These are phyloP conservation scores for Macrosiphum euphorbiae DNA, from an alignment of 2,888 invertebrate genomes.

Conservation along the genomic window DNA sequence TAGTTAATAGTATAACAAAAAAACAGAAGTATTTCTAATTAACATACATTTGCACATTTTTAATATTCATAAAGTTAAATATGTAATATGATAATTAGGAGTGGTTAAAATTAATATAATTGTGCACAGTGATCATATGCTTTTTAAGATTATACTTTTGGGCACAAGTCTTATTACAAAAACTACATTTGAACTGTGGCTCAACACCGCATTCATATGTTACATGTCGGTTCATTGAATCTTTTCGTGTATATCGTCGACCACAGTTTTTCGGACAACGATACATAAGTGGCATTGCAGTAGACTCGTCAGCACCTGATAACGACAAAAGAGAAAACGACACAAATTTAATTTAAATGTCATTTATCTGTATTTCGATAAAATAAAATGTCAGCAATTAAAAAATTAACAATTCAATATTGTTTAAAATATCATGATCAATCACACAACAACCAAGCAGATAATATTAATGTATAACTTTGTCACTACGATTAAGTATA, in stretches of 20 bases:
- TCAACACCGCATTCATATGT: slow-evolving; percentile 70
- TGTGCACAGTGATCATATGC: slow-evolving; percentile 61
- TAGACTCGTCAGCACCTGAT: background rate
- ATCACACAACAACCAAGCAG: slow-evolving; percentile 33
- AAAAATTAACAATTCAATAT: background rate
- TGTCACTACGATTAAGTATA: background rate
- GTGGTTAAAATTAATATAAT: slow-evolving; percentile 10
- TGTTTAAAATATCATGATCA: background rate
- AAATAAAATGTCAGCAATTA: background rate
- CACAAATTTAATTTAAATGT: background rate
- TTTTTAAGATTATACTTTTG: slow-evolving; percentile 66
- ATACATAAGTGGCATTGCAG: background rate
- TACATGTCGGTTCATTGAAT: slow-evolving; percentile 65
- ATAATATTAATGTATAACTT: background rate
- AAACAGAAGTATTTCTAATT: background rate
- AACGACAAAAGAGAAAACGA: background rate
- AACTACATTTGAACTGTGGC: slow-evolving; percentile 70
- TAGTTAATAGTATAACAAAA: background rate
- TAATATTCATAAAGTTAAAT: background rate
- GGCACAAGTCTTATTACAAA: slow-evolving; percentile 67
- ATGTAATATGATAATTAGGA: background rate
- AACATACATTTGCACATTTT: background rate
- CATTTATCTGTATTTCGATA: background rate
- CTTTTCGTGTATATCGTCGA: slow-evolving; percentile 65
- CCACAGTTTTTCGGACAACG: slow-evolving; percentile 65